Base-by-base conservation (phyloP, 2,888 invertebrate genomes). In the Lasioglossum pauxillum region DNA sequence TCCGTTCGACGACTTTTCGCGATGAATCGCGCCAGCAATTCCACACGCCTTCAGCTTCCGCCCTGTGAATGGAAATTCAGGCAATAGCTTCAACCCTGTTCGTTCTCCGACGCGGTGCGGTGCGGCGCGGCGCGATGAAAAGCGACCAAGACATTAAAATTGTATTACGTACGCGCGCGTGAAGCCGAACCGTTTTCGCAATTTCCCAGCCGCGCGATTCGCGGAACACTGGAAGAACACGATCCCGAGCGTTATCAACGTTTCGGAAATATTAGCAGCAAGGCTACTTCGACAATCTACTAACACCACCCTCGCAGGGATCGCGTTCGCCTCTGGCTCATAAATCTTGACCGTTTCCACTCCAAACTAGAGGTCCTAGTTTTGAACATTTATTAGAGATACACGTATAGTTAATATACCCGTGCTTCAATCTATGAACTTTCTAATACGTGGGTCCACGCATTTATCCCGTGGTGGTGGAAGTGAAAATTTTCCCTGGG, bases 321-420 rank as follows among this genome's bases (percentile, higher is more conserved):
- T 78, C 38, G 46, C 71, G 72, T 46, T 64, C 72, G 31, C 41
- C 38, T 23, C 12, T n/a, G n/a, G 31, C 64, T 46, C 78, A 57
- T 64, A 72, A 82, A 82, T 82, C 72, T 72, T 72, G 49, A 38
- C 64, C 71, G 46, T 12, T 71, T 67, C 41, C 49, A 27, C n/a
- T 35, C 10, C 1, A 16, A 57, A n/a, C 57, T 57, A 23, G 53
- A 8, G 53, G 23, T 53, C 23, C 10, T 23, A 53, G 53, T 53
- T 10, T 10, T 10, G 23, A 7, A 49, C 49, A 3, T 49, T 19
- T 23, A 49, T 49, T 23, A 49, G 49, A 23, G 8, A 49, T 49
- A 49, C 49, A 19, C 49, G 49, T 49, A 23, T 53, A 23, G 23
- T 53, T 53, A n/a, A 53, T 23, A 53, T 53, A 23, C 23, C 8